Base-by-base conservation (phyloP, 1,140 invertebrate genomes). In the Euwallacea similis region DNA sequence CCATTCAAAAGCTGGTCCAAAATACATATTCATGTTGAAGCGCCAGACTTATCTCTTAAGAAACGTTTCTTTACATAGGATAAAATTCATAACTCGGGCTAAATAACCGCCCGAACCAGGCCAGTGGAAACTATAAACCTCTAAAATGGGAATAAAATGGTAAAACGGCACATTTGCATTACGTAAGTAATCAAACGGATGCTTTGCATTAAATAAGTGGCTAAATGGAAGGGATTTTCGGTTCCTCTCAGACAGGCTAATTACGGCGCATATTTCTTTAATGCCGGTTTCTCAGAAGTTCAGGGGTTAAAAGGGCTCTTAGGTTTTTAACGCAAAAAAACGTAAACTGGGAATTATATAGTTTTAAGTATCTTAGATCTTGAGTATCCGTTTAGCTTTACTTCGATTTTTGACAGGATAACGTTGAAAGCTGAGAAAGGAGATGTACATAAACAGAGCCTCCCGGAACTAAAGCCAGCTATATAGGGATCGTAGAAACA, bases 91-190 rank as follows among this genome's bases (percentile, higher is more conserved):
- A 54, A 55, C 60, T 13, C 21, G 42, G 11, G 58, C 42, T 59
- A 73, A 76, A 76, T 74, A 71, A 76, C 73, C 46, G 58, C n/a
- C 47, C 42, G 41, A 63, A 62, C 76, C 66, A 72, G 76, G 73
- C 66, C 71, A 64, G 62, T 73, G 73, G 72, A 76, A 77, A 76
- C 73, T 77, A 75, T 77, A 77, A 77, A 77, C 75, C 73, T 74
- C 73, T 75, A 74, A 76, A 77, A 77, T 77, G 76, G 73, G 75
- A 76, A 75, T 72, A 76, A 77, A 77, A 77, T 77, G 76, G 74
- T 76, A 77, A 77, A 75, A 74, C 65, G 68, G 56, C 56, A 53
- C 66, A 76, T 76, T 76, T 74, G 68, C 74, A 75, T 75, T 73
- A 75, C 72, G 70, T 75, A 74, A 74, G 74, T 74, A 74, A 75